Evolutionary conservation across 2,797 vertebrate genomes (phyloP).

Genomic region (Coregonus ussuriensis): DNA sequence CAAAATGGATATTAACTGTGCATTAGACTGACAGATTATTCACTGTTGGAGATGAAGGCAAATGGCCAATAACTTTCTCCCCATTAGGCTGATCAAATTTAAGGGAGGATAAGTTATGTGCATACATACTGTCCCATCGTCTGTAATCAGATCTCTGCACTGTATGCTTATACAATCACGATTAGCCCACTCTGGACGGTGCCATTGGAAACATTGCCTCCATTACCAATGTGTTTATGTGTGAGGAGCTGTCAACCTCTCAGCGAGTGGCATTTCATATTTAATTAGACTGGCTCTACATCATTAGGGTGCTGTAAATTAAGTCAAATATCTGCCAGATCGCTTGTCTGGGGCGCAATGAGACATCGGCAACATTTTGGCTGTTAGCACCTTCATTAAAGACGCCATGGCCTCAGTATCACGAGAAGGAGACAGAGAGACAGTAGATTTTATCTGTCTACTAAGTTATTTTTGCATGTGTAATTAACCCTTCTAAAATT

Average conservation of each 20-base stretch:
- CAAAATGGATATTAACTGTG: slow-evolving; percentile 41
- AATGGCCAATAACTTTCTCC: slow-evolving; percentile 50
- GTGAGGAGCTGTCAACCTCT: slow-evolving; percentile 47
- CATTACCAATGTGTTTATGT: slow-evolving; percentile 53
- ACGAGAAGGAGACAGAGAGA: no score
- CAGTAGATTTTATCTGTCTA: no score
- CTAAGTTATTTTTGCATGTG: no score
- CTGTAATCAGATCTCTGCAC: slow-evolving; percentile 63
- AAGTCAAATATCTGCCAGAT: slow-evolving; percentile 60
- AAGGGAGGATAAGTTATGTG: slow-evolving; percentile 11
- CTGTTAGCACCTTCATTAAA: slow-evolving; percentile 33
- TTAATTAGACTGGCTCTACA: slow-evolving; percentile 61
- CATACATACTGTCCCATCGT: slow-evolving; percentile 35
- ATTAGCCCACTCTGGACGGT: slow-evolving; percentile 65
- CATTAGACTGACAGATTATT: slow-evolving; percentile 53
- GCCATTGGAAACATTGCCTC: slow-evolving; percentile 45
- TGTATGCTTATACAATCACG: slow-evolving; percentile 68
- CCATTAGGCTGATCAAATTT: slow-evolving; percentile 11
- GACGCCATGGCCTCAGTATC: no score
- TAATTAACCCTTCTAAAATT: no score
- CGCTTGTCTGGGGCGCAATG: slow-evolving; percentile 47
- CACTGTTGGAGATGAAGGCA: slow-evolving; percentile 53
- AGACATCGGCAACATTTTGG: slow-evolving; percentile 50
- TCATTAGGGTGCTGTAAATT: slow-evolving; percentile 49
- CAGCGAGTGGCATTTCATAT: slow-evolving; percentile 62